A percentile compares a stretch with the other conserved stretches of the same genome.
phyloP scores from a whole-genome alignment of 2,797 vertebrate species.

The Myotis daubentonii region DNA sequence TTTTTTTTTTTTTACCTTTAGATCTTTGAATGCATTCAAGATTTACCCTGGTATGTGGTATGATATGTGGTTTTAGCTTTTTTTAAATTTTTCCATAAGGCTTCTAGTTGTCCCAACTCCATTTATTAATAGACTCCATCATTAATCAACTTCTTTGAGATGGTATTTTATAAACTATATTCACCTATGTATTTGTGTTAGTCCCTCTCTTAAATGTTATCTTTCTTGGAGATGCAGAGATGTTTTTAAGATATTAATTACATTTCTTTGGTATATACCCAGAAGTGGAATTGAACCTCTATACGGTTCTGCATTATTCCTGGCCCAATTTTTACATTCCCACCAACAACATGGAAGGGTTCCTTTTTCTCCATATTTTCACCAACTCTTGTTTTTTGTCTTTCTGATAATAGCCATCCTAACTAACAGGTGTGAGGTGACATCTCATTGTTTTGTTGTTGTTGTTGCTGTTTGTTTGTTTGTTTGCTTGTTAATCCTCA shows the following conservation, averaged over 20 bases:
- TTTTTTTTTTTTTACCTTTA: not conserved
- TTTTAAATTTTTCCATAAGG: not conserved
- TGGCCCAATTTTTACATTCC: not conserved
- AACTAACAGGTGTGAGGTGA: not conserved
- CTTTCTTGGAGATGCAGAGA: not conserved
- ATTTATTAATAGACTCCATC: not conserved
- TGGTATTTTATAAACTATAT: not conserved
- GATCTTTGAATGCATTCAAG: not conserved
- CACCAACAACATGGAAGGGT: not conserved
- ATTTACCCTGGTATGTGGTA: not conserved
- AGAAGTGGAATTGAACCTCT: not conserved
- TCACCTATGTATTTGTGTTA: not conserved
- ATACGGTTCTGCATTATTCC: not conserved
- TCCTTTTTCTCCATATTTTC: not conserved
- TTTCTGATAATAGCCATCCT: not conserved
- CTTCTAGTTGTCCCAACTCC: not conserved
- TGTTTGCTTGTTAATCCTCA: no score
- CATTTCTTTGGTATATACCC: not conserved
- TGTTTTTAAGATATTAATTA: not conserved
- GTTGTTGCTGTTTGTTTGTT: no score
- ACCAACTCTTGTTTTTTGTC: not conserved
- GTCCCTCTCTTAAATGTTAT: not conserved
- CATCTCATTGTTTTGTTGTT: not conserved
- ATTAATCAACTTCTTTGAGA: not conserved
- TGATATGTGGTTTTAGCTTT: not conserved